Evolutionary conservation across 2,113 vertebrate species (phyloP).

Genomic region (Corydoras sp.): DNA sequence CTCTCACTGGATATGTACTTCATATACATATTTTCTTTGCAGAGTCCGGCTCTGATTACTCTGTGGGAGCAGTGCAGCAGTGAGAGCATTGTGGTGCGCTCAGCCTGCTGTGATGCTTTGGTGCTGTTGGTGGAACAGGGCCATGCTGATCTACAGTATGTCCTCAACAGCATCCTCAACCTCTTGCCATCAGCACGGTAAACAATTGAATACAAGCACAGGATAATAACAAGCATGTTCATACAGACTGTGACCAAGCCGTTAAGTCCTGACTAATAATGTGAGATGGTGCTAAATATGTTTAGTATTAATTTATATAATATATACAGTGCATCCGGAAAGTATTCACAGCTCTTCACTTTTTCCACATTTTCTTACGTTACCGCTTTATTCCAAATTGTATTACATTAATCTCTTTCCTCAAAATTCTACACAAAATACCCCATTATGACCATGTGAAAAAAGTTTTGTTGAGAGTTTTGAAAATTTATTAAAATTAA

Average conservation of each 20-base stretch:
- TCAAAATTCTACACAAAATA: too few species aligned
- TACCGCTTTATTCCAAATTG: too few species aligned
- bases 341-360: too few species aligned
- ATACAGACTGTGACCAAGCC: background rate
- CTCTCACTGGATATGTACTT: too few species aligned
- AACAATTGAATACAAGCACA: background rate
- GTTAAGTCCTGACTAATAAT: background rate
- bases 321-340: too few species aligned
- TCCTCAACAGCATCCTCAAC: conserved; percentile 82
- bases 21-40: conserved; percentile 15
- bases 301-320: background rate
- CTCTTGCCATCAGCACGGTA: conserved; percentile 88
- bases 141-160: conserved; percentile 76
- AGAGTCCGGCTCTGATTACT: conserved; percentile 80
- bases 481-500: too few species aligned
- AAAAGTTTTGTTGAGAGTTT: too few species aligned
- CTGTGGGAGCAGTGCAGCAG: conserved; percentile 90
- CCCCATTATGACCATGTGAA: too few species aligned
- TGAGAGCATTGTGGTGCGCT: conserved; percentile 71
- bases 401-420: too few species aligned
- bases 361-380: too few species aligned
- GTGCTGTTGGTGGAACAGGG: conserved; percentile 82
- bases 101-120: conserved; percentile 79
- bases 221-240: background rate
- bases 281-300: background rate